Conservation (phyloP, 2,113 vertebrate genomes). For the Pungitius pungitius region DNA sequence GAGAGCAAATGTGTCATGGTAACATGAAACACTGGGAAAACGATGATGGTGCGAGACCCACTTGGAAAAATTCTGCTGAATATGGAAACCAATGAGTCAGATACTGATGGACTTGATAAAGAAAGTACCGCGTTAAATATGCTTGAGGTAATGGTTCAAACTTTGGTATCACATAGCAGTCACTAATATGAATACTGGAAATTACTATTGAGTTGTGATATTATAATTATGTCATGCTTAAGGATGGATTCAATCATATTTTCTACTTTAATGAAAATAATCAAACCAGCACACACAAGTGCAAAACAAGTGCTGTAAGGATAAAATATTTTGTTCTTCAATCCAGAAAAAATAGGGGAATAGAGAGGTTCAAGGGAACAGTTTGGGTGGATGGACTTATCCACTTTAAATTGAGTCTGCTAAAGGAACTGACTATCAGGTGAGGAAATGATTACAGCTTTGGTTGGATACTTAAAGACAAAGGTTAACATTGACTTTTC, state of each 20-base stretch:
- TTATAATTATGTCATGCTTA: slow-evolving; percentile 8
- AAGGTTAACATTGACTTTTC: neutral
- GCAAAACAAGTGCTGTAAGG: neutral
- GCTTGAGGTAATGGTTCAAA: slow-evolving; percentile 14
- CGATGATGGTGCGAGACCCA: slow-evolving; percentile 58
- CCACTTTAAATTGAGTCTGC: neutral
- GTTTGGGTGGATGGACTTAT: neutral
- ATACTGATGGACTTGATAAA: slow-evolving; percentile 54
- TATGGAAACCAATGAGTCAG: slow-evolving; percentile 60
- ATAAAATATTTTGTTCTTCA: neutral
- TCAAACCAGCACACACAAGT: neutral
- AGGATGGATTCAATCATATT: slow-evolving; percentile 21
- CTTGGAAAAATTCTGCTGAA: slow-evolving; percentile 45
- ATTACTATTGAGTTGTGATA: slow-evolving; percentile 4
- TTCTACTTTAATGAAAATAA: slow-evolving; percentile 1
- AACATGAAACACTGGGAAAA: slow-evolving; percentile 68
- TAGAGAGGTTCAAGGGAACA: neutral
- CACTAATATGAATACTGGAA: slow-evolving; percentile 1
- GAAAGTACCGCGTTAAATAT: slow-evolving; percentile 31
- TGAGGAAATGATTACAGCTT: neutral
- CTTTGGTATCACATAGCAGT: slow-evolving; percentile 10
- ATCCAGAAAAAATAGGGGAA: neutral
- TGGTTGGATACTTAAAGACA: neutral
- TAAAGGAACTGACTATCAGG: neutral
- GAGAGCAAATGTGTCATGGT: slow-evolving; percentile 72